Percentiles rank a stretch among this genome's conserved stretches.
These are phyloP conservation scores for Epistrophe grossulariae DNA, from an alignment of 2,888 invertebrate species.

Conservation along the genomic window DNA sequence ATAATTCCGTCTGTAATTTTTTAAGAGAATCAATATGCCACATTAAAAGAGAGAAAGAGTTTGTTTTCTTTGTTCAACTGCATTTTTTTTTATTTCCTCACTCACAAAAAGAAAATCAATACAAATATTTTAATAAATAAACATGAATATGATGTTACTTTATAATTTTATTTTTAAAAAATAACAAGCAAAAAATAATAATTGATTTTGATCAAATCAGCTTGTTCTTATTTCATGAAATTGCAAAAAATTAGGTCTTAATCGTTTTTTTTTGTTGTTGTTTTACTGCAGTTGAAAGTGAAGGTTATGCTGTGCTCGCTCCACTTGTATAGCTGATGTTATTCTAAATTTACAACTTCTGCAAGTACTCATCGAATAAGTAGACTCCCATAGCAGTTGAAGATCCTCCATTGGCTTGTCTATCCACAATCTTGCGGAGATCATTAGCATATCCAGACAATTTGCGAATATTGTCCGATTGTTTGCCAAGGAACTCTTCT, in stretches of 20 bases:
- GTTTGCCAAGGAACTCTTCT: slow-evolving; percentile 89
- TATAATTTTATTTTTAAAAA: slow-evolving; percentile 25
- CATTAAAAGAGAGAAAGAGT: background rate
- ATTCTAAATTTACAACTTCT: slow-evolving; percentile 81
- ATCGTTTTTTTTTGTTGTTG: background rate
- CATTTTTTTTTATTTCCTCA: background rate
- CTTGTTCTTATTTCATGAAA: background rate
- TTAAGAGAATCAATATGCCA: background rate
- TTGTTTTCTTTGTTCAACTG: slow-evolving; percentile 28
- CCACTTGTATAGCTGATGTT: background rate
- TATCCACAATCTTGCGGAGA: slow-evolving; percentile 87
- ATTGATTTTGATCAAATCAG: background rate
- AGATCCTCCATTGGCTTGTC: slow-evolving; percentile 85
- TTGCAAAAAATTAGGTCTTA: background rate
- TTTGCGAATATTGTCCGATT: slow-evolving; percentile 88
- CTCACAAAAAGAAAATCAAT: slow-evolving; percentile 12
- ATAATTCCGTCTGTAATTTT: background rate
- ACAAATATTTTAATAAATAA: background rate
- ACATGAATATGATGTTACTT: slow-evolving; percentile 3
- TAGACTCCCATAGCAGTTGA: slow-evolving; percentile 85
- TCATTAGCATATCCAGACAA: slow-evolving; percentile 91
- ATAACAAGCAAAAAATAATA: slow-evolving; percentile 5
- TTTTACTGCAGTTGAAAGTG: slow-evolving; percentile 44
- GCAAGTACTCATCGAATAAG: slow-evolving; percentile 89
- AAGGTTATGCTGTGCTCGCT: slow-evolving; percentile 8